Conservation (phyloP, 2,797 vertebrate species). For the Hoplostethus atlanticus region DNA sequence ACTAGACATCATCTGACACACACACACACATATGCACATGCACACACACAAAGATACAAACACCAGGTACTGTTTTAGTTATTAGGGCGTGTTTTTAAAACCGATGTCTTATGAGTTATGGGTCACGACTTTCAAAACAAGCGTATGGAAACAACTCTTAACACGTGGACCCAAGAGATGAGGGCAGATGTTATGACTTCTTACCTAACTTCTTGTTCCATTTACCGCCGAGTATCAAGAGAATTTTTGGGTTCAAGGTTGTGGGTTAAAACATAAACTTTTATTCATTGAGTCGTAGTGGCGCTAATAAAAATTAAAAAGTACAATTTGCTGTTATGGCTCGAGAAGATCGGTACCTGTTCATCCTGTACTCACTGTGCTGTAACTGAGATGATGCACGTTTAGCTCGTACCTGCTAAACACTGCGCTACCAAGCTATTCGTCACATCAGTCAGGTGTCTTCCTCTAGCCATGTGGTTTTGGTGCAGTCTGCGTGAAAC, state of each 20-base stretch:
- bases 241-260: constrained; percentile 25
- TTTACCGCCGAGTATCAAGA: constrained; percentile 28
- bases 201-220: constrained; percentile 42
- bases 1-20: constrained; percentile 37
- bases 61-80: constrained; percentile 29
- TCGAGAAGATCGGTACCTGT: not conserved
- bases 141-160: constrained; percentile 48
- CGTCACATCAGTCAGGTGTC: not conserved
- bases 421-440: not conserved
- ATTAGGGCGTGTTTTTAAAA: constrained; percentile 48
- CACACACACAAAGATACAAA: constrained; percentile 19
- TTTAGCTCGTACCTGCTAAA: not conserved
- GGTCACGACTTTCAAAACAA: constrained; percentile 53
- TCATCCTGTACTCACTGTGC: not conserved
- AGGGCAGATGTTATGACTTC: constrained; percentile 9
- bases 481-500: not conserved
- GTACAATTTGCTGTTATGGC: not conserved
- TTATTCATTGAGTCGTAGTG: too few relatives aligned
- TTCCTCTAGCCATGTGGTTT: not conserved
- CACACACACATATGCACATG: not conserved
- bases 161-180: constrained; percentile 21
- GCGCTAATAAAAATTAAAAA: too few relatives aligned
- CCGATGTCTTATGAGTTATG: constrained; percentile 28
- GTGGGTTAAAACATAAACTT: not conserved
- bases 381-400: not conserved